Evolutionary conservation across 2,113 vertebrate species (phyloP).

Genomic region (Gallinago paraguaiae): DNA sequence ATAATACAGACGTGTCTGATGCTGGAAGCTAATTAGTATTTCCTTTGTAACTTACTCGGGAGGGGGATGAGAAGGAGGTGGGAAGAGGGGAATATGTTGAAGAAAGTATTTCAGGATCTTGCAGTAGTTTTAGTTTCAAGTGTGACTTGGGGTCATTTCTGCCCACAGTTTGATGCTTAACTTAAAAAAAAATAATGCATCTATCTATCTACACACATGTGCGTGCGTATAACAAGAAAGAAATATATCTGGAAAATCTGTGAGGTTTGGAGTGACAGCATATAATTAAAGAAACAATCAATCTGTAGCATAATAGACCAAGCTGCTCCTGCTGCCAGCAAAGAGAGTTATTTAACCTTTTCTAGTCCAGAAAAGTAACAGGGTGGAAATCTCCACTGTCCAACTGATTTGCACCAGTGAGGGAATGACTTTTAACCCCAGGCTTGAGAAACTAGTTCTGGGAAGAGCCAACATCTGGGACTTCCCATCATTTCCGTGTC

Average conservation of each 20-base stretch:
- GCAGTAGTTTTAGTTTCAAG: neutral
- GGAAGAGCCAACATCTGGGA: neutral
- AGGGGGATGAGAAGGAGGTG: neutral
- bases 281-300: conserved; percentile 34
- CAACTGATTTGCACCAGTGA: neutral
- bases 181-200: neutral
- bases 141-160: neutral
- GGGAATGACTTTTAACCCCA: neutral
- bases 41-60: neutral
- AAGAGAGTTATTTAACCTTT: neutral
- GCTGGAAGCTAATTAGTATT: conserved; percentile 38
- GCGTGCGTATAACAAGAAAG: neutral
- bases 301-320: neutral
- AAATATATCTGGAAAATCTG: neutral
- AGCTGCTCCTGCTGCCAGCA: neutral
- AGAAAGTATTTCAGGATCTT: neutral
- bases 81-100: neutral
- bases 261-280: neutral
- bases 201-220: neutral
- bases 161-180: neutral
- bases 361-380: neutral
- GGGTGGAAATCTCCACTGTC: neutral
- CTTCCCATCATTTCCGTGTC: neutral
- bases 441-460: neutral
- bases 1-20: neutral